Conservation (phyloP, 2,797 vertebrate species). For the Bradypus variegatus region DNA sequence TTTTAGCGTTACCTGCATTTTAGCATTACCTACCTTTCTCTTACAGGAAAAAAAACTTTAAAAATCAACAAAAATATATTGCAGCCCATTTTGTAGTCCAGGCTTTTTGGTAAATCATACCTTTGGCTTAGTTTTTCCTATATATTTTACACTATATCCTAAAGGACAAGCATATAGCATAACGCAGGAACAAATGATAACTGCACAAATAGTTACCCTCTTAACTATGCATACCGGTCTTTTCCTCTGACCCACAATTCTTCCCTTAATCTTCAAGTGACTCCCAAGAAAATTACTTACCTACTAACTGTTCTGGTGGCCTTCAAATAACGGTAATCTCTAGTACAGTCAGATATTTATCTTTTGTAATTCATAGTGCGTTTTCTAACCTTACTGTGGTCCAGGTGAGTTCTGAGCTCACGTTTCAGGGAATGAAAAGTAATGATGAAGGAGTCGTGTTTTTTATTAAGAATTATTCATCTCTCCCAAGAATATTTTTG, state of each 20-base stretch:
- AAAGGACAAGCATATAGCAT: background rate
- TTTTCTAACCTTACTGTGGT: slow-evolving; percentile 6
- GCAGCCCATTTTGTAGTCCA: background rate
- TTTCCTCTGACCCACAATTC: slow-evolving; percentile 7
- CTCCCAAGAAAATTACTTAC: background rate
- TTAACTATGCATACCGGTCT: background rate
- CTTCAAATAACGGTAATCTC: slow-evolving; percentile 14
- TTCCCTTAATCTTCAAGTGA: slow-evolving; percentile 25
- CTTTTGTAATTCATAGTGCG: slow-evolving; percentile 11
- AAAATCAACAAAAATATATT: background rate
- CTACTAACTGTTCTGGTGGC: background rate
- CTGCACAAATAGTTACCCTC: background rate
- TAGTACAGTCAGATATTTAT: background rate
- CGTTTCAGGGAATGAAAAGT: slow-evolving; percentile 15
- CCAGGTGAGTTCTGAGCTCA: slow-evolving; percentile 31
- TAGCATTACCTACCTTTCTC: background rate
- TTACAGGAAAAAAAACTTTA: slow-evolving; percentile 35
- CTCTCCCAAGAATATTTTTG: slow-evolving; percentile 20
- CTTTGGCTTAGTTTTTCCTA: background rate
- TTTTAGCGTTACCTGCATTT: slow-evolving; percentile 31
- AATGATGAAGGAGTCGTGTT: background rate
- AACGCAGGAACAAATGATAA: slow-evolving; percentile 8
- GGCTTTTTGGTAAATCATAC: slow-evolving; percentile 16
- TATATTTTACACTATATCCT: background rate
- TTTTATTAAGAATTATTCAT: background rate